phyloP scores from a whole-genome alignment of 2,113 vertebrate species.

The Vombatus ursinus region DNA sequence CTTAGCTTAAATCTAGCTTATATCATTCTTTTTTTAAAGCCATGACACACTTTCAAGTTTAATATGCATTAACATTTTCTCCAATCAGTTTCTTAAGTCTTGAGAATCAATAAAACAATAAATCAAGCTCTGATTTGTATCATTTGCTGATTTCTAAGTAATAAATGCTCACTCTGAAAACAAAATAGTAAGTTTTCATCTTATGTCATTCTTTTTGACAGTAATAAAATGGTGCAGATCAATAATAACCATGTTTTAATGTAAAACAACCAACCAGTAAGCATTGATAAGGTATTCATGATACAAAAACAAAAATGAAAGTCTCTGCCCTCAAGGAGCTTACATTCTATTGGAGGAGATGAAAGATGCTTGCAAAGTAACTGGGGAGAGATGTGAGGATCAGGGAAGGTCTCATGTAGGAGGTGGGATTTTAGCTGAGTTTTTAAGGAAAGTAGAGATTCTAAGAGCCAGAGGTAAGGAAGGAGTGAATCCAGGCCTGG shows the following conservation, averaged over 20 bases:
- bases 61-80: too few species aligned
- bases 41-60: neutral
- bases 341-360: neutral
- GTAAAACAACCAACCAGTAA: neutral
- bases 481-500: neutral
- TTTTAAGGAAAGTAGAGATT: neutral
- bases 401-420: neutral
- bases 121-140: too few species aligned
- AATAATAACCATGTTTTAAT: neutral
- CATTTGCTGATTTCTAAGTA: too few species aligned
- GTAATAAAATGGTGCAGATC: neutral
- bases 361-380: neutral
- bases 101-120: too few species aligned
- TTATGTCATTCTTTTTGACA: neutral
- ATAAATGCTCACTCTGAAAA: too few species aligned
- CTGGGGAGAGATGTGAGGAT: neutral
- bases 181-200: too few species aligned
- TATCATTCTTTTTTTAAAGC: neutral
- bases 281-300: neutral
- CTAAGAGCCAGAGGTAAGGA: neutral
- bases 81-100: too few species aligned
- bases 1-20: constrained; percentile 19
- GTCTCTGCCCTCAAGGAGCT: neutral
- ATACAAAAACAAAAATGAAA: neutral
- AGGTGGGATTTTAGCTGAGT: neutral